Percentiles rank a stretch among this genome's conserved stretches.
Conservation (phyloP, 2,888 invertebrate genomes). For the Leptinotarsa haldemani region DNA sequence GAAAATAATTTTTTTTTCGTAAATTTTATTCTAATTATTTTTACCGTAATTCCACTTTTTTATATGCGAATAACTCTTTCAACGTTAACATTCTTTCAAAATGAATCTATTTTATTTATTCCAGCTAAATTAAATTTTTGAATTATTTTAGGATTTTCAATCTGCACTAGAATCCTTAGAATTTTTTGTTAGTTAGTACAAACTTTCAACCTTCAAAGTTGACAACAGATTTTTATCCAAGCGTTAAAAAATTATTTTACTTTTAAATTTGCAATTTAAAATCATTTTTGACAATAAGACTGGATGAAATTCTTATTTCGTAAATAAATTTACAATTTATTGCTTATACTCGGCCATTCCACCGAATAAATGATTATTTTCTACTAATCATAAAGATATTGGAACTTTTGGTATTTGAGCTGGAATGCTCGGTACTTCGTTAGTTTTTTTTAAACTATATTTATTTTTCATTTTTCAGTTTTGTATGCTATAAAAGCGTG, state of each 20-base stretch:
- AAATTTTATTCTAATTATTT: conserved; percentile 65
- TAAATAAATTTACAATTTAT: too few species aligned
- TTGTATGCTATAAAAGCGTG: too few species aligned
- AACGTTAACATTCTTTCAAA: conserved; percentile 62
- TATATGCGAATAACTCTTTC: conserved; percentile 70
- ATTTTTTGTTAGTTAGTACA: conserved; percentile 68
- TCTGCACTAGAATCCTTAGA: conserved; percentile 25
- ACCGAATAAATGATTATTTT: too few species aligned
- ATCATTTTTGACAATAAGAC: too few species aligned
- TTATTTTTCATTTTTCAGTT: too few species aligned
- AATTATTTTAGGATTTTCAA: conserved; percentile 19
- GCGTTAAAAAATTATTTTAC: conserved; percentile 68
- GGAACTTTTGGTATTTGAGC: too few species aligned
- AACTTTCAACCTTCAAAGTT: conserved; percentile 76
- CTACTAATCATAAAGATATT: too few species aligned
- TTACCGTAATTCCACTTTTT: conserved; percentile 33
- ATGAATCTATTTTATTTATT: conserved; percentile 21
- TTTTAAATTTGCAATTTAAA: conserved; percentile 75
- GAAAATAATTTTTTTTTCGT: conserved; percentile 64
- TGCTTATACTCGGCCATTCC: too few species aligned
- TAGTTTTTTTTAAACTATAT: too few species aligned
- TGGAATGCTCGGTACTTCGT: too few species aligned
- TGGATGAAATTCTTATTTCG: too few species aligned
- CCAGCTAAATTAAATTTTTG: conserved; percentile 15
- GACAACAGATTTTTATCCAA: conserved; percentile 71